phyloP scores from a whole-genome alignment of 2,797 vertebrate species.

The Rhinoraja longicauda region DNA sequence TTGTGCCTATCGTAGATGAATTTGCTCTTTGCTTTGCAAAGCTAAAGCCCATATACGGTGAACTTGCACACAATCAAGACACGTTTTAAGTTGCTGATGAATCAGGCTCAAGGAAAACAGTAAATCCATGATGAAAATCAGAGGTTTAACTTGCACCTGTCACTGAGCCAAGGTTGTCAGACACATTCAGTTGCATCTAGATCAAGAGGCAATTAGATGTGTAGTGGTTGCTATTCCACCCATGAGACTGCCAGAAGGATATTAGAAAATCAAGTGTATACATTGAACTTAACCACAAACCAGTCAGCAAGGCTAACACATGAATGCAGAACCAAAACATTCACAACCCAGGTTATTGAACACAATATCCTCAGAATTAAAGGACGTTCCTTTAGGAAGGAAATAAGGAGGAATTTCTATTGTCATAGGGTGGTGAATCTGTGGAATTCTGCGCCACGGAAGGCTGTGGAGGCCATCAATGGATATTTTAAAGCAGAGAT shows the following conservation, averaged over 20 bases:
- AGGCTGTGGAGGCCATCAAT: too few species aligned
- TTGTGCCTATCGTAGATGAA: too few species aligned
- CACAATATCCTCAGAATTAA: not conserved
- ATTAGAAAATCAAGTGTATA: not conserved
- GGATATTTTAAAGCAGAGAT: too few species aligned
- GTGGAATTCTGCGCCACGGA: too few species aligned
- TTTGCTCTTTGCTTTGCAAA: not conserved
- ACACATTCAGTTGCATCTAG: not conserved
- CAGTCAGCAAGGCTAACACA: not conserved
- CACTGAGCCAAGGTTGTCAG: not conserved
- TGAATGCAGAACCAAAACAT: not conserved
- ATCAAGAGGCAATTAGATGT: not conserved
- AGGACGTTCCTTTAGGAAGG: too few species aligned
- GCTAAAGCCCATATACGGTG: not conserved
- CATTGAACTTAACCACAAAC: not conserved
- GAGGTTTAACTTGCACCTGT: not conserved
- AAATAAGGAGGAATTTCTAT: too few species aligned
- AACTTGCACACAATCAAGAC: not conserved
- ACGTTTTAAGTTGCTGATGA: not conserved
- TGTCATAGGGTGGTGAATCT: too few species aligned
- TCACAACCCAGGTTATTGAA: not conserved
- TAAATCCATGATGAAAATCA: not conserved
- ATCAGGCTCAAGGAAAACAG: not conserved
- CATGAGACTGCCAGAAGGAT: not conserved
- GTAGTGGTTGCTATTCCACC: not conserved